Evolutionary conservation across 2,888 invertebrate species (phyloP).

Genomic region (Ramazzottius varieornatus): DNA sequence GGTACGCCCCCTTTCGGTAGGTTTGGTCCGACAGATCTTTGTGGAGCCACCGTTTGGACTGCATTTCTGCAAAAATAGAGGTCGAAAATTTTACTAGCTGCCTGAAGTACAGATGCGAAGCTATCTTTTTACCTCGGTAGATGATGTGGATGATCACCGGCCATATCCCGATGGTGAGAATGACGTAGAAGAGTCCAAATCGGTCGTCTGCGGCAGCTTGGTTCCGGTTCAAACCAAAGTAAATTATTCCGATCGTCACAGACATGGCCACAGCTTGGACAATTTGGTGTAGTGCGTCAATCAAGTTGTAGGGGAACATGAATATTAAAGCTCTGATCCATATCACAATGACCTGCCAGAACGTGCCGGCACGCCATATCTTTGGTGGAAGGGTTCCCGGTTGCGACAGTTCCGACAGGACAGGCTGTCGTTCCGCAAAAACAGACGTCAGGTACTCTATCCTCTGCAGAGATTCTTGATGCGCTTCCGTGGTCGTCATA

Average conservation of each 20-base stretch:
- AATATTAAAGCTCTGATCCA: conserved; percentile 36
- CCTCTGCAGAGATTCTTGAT: conserved; percentile 72
- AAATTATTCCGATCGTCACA: conserved; percentile 37
- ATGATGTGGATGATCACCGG: conserved; percentile 39
- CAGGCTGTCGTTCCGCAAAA: conserved; percentile 39
- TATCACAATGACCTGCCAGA: conserved; percentile 42
- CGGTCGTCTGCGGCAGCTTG: conserved; percentile 25
- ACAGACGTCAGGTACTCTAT: conserved; percentile 66
- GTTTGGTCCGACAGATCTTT: not conserved
- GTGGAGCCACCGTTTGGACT: not conserved
- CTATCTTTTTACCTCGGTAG: conserved; percentile 18
- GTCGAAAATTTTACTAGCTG: no score
- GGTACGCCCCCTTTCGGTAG: not conserved
- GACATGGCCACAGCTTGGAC: conserved; percentile 54
- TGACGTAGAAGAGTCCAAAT: conserved; percentile 57
- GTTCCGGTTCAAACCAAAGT: conserved; percentile 7
- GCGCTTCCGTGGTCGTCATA: conserved; percentile 69
- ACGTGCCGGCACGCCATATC: conserved; percentile 35
- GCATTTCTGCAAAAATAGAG: not conserved
- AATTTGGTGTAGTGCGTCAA: conserved; percentile 47
- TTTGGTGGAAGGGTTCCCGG: conserved; percentile 45
- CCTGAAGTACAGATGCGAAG: no score
- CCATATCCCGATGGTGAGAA: conserved; percentile 49
- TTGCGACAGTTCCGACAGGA: conserved; percentile 42
- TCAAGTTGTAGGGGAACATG: conserved; percentile 56